Percentiles rank a stretch among this genome's conserved stretches.
These are phyloP conservation scores for Talpa occidentalis DNA, from an alignment of 2,113 vertebrate species.

Conservation along the genomic window DNA sequence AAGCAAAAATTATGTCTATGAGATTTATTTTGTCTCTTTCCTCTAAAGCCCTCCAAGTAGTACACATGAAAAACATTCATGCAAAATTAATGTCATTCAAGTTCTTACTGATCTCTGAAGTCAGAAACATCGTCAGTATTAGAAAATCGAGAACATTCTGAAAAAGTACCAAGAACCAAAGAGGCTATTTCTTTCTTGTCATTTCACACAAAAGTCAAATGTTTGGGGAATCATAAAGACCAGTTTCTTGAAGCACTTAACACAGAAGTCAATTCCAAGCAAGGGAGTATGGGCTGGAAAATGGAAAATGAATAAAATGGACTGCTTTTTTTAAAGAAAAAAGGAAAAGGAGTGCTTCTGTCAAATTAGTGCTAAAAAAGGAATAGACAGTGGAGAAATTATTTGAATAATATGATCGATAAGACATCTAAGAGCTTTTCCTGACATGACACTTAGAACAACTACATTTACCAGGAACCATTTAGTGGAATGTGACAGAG, in stretches of 20 bases:
- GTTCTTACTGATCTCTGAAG: constrained; percentile 23
- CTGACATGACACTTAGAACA: background rate
- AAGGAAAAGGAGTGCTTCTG: background rate
- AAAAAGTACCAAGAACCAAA: constrained; percentile 27
- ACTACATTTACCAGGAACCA: background rate
- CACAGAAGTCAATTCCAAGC: background rate
- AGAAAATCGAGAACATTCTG: constrained; percentile 33
- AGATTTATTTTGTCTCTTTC: constrained; percentile 43
- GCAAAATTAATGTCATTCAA: constrained; percentile 18
- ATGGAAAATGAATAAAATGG: constrained; percentile 3
- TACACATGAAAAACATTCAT: background rate
- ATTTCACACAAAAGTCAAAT: constrained; percentile 39
- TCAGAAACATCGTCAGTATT: background rate
- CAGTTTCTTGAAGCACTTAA: constrained; percentile 13
- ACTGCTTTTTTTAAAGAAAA: background rate
- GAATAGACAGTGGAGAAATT: background rate
- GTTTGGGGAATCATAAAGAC: background rate
- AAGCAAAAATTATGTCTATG: background rate
- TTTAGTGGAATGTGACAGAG: background rate
- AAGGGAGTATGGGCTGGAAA: background rate
- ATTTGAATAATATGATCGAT: background rate
- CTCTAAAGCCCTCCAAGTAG: constrained; percentile 11
- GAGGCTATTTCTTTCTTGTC: constrained; percentile 25
- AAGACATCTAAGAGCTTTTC: background rate
- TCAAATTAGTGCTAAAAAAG: background rate